A percentile compares a stretch with the other conserved stretches of the same genome.
phyloP scores from a whole-genome alignment of 2,888 invertebrate genomes.

The Dromius quadrimaculatus region DNA sequence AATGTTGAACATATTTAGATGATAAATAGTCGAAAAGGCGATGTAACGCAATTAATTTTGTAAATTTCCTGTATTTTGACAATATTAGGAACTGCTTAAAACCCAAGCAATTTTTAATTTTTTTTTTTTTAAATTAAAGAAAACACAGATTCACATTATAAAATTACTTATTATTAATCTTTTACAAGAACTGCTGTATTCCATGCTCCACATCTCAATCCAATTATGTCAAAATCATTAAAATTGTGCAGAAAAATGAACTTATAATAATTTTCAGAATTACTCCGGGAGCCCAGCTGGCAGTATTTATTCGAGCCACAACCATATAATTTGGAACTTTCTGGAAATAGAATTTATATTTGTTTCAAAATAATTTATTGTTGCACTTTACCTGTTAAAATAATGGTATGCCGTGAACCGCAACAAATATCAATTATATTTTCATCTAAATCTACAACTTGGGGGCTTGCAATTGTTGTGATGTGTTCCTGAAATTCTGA shows the following conservation, averaged over 20 bases:
- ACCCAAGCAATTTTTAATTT: constrained; percentile 5
- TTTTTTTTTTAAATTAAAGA: constrained; percentile 4
- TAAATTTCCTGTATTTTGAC: no score
- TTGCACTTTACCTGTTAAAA: constrained; percentile 68
- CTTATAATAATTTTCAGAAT: constrained; percentile 60
- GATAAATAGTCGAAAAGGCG: no score
- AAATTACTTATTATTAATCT: constrained; percentile 23
- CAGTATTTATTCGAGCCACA: constrained; percentile 87
- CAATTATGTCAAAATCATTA: constrained; percentile 55
- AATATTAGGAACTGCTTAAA: no score
- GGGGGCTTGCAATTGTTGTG: constrained; percentile 67
- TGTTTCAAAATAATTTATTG: constrained; percentile 36
- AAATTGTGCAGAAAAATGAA: constrained; percentile 60
- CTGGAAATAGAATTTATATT: constrained; percentile 67
- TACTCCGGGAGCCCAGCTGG: constrained; percentile 73
- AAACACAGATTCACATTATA: neutral
- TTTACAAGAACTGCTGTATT: constrained; percentile 61
- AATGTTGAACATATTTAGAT: no score
- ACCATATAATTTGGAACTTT: constrained; percentile 77
- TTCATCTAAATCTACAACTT: constrained; percentile 68
- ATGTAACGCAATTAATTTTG: neutral
- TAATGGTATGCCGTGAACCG: constrained; percentile 82
- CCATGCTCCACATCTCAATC: constrained; percentile 69
- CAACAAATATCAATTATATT: constrained; percentile 73
- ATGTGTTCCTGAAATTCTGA: constrained; percentile 62